phyloP scores from a whole-genome alignment of 1,140 invertebrate genomes.

The Zaprionus capensis region DNA sequence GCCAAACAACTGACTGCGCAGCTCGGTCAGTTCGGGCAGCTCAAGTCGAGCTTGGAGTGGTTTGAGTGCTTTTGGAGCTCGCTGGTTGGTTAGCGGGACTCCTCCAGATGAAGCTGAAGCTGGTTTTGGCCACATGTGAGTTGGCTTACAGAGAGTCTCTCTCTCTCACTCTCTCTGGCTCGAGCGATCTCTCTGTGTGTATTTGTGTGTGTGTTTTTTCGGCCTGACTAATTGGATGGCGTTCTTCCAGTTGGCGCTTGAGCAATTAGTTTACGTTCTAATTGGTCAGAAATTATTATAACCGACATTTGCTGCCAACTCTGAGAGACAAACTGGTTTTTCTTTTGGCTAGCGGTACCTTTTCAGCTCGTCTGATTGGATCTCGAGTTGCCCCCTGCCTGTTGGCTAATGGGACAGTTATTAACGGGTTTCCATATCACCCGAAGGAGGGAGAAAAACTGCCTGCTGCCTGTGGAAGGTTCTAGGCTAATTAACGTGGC shows the following conservation, averaged over 20 bases:
- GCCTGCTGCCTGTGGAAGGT: slow-evolving; percentile 20
- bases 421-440: slow-evolving; percentile 35
- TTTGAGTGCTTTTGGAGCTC: slow-evolving; percentile 67
- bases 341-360: slow-evolving; percentile 19
- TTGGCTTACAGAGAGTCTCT: slow-evolving; percentile 12
- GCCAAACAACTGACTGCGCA: slow-evolving; percentile 55
- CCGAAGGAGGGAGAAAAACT: slow-evolving; percentile 9
- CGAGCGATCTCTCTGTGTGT: slow-evolving; percentile 15
- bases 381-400: slow-evolving; percentile 6
- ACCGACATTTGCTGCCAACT: slow-evolving; percentile 61
- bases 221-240: slow-evolving; percentile 74
- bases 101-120: slow-evolving; percentile 18
- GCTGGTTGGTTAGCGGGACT: slow-evolving; percentile 62
- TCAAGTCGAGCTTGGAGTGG: slow-evolving; percentile 49
- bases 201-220: slow-evolving; percentile 42
- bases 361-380: slow-evolving; percentile 47
- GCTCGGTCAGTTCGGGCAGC: slow-evolving; percentile 40
- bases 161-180: not conserved
- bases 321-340: slow-evolving; percentile 54
- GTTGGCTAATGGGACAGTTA: slow-evolving; percentile 36
- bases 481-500: slow-evolving; percentile 50
- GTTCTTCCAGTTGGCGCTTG: slow-evolving; percentile 79
- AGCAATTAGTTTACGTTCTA: slow-evolving; percentile 82
- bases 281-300: slow-evolving; percentile 82
- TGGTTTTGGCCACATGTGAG: slow-evolving; percentile 52